phyloP scores from a whole-genome alignment of 2,797 vertebrate species.

The Halcyon badia region DNA sequence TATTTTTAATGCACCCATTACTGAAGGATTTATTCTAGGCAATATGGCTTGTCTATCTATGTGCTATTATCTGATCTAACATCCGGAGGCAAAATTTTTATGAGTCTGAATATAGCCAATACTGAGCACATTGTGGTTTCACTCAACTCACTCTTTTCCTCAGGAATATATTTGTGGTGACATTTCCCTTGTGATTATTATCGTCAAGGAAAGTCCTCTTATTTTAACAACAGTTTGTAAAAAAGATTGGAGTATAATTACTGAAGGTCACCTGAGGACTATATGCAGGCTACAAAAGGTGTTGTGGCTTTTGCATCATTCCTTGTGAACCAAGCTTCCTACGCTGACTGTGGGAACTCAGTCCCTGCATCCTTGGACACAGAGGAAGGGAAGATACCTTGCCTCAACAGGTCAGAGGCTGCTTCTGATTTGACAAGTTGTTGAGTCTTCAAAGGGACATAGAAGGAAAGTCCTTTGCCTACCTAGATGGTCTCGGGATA shows the following conservation, averaged over 20 bases:
- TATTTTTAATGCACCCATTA: slow-evolving; percentile 1
- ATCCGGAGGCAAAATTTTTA: neutral
- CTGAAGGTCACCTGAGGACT: neutral
- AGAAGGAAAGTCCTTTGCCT: neutral
- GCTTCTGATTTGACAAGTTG: neutral
- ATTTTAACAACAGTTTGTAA: slow-evolving; percentile 3
- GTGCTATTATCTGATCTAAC: neutral
- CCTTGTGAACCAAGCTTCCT: neutral
- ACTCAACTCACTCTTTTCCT: neutral
- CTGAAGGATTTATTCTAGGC: neutral
- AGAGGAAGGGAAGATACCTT: neutral
- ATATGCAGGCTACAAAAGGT: neutral
- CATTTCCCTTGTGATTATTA: neutral
- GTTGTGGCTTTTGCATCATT: neutral
- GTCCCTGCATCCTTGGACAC: neutral
- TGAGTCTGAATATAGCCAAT: neutral
- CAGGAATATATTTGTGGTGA: neutral
- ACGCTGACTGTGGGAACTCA: neutral
- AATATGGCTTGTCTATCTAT: neutral
- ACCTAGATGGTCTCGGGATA: neutral
- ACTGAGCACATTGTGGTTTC: neutral
- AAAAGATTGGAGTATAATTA: neutral
- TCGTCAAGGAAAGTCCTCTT: neutral
- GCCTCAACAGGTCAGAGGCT: neutral
- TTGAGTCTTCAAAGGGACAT: neutral